Evolutionary conservation across 37 sponge, comb jelly and placozoan species (phyloP).

Genomic region (Diacarnus erythraeanus): DNA sequence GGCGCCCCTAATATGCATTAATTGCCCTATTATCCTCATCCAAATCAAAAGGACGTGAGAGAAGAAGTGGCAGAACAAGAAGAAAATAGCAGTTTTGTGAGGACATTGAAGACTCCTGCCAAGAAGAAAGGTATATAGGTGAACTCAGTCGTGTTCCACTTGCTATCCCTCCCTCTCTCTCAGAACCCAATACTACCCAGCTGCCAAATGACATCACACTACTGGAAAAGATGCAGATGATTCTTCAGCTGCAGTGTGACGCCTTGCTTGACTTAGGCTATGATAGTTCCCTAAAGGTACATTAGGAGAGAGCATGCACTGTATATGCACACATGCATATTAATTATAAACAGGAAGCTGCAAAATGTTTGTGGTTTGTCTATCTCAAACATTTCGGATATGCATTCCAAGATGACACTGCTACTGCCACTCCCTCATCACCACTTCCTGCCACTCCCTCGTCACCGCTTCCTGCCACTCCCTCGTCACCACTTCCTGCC

Average conservation of each 20-base stretch:
- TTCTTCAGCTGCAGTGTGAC: slow-evolving; percentile 51
- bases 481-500: neutral
- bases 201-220: neutral
- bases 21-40: too few relatives aligned
- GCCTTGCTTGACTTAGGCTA: slow-evolving; percentile 51
- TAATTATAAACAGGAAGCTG: slow-evolving; percentile 32
- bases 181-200: neutral
- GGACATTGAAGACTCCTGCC: neutral
- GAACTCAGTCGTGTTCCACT: neutral
- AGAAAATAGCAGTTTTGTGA: neutral
- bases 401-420: slow-evolving; percentile 11
- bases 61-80: slow-evolving; percentile 42
- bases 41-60: slow-evolving; percentile 39
- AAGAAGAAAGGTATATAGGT: neutral
- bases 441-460: neutral
- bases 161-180: neutral
- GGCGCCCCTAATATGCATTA: too few relatives aligned
- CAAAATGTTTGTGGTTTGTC: slow-evolving; percentile 36
- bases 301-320: neutral
- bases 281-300: slow-evolving; percentile 49
- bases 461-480: neutral
- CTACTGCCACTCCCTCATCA: neutral
- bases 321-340: too few relatives aligned
- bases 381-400: slow-evolving; percentile 51
- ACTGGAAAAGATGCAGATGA: slow-evolving; percentile 40